Evolutionary conservation across 2,888 invertebrate species (phyloP), one percentile per base, ranked within the genome.

Genomic region (Chaetogeoica ovagalla): DNA sequence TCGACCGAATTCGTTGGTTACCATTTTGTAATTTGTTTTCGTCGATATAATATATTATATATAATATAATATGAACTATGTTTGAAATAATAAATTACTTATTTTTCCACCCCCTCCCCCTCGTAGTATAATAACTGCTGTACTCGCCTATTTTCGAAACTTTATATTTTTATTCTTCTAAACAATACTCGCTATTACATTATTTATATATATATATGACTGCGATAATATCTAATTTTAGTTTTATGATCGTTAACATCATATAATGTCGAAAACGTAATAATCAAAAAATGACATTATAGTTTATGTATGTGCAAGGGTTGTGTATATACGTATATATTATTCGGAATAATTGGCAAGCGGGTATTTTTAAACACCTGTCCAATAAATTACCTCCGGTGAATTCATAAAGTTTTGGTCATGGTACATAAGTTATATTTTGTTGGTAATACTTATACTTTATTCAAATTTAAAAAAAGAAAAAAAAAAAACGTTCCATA

Each of bases 371-470:
- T 30, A 55, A 74, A 74, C 63, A 74, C 74, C 74, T 74, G 74
- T 74, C 74, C 57, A 65, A 57, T 65, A 57, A 74, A 65, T 74
- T 65, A 65, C 57, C 70, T n/a, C n/a, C 37, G n/a, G 37, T 57
- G 23, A 74, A 74, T 74, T 74, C 55, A 74, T 74, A 65, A 52
- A 74, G 13, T 65, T 57, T 55, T 57, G 65, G 74, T 74, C 65
- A 65, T 74, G 74, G 74, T 74, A 74, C 65, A 65, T 57, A 74
- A 65, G 57, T 57, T 57, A 57, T 65, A 74, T 65, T 63, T 73
- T 73, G 73, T 73, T 37, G 73, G 62, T 37, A 63, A 63, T 63
- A 73, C 57, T 39, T 59, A 17, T n/a, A 71, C 70, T 59, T 70
- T 59, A 59, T 21, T 39, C 4, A 57, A 55, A 57, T 71, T 17